A percentile compares a stretch with the other conserved stretches of the same genome.
These are phyloP conservation scores for Melanotaenia pygmaea DNA, from an alignment of 2,797 vertebrate genomes.

Conservation along the genomic window DNA sequence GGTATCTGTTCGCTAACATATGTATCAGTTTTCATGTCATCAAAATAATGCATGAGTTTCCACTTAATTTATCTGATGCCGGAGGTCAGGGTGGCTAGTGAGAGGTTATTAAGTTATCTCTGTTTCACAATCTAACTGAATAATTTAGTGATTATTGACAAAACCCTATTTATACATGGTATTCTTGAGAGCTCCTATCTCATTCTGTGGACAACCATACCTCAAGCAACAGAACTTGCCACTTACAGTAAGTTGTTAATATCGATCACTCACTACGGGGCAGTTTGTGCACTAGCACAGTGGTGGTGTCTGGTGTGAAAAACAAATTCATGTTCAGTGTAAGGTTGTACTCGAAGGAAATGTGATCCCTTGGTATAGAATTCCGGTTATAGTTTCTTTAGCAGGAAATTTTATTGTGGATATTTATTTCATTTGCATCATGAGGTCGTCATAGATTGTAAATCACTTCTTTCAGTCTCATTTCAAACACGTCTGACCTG, in stretches of 20 bases:
- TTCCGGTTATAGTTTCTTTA: slow-evolving; percentile 25
- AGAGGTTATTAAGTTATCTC: slow-evolving; percentile 67
- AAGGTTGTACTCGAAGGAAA: slow-evolving; percentile 38
- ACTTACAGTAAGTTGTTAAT: slow-evolving; percentile 56
- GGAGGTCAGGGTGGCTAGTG: slow-evolving; percentile 40
- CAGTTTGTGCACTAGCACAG: slow-evolving; percentile 20
- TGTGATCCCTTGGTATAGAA: slow-evolving; percentile 29
- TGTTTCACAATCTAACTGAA: slow-evolving; percentile 72
- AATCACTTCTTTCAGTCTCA: slow-evolving; percentile 10
- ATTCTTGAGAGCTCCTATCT: slow-evolving; percentile 52
- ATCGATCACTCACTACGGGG: slow-evolving; percentile 56
- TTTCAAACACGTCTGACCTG: slow-evolving; percentile 47
- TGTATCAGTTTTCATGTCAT: slow-evolving; percentile 12
- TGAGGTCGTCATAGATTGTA: slow-evolving; percentile 32
- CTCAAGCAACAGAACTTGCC: slow-evolving; percentile 57
- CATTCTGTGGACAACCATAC: slow-evolving; percentile 51
- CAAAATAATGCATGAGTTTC: slow-evolving; percentile 13
- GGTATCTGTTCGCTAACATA: background rate
- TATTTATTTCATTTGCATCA: slow-evolving; percentile 48
- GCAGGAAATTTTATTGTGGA: slow-evolving; percentile 19
- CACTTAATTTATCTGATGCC: slow-evolving; percentile 31
- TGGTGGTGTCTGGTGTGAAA: slow-evolving; percentile 49
- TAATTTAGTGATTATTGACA: slow-evolving; percentile 83
- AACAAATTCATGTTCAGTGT: slow-evolving; percentile 46
- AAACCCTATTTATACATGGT: slow-evolving; percentile 67